A percentile compares a stretch with the other conserved stretches of the same genome.
Conservation (phyloP, 2,113 vertebrate genomes). For the Catharus minimus region DNA sequence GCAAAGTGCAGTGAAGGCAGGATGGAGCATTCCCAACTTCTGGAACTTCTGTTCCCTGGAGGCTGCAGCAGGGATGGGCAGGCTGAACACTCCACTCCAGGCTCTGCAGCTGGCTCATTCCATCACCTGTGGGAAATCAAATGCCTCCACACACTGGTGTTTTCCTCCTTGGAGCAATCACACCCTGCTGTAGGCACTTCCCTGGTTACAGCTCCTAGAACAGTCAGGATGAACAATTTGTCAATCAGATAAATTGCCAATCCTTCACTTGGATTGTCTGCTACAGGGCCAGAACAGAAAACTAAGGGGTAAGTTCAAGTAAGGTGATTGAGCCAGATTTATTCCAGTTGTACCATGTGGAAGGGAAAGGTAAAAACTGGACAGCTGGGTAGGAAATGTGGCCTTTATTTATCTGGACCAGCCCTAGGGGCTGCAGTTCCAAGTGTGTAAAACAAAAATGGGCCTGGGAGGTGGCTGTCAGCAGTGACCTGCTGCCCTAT, state of each 20-base stretch:
- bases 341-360: accelerated
- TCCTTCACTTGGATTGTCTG: background rate
- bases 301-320: background rate
- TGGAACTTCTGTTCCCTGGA: background rate
- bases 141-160: background rate
- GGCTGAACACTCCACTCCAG: background rate
- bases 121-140: background rate
- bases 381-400: background rate
- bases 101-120: background rate
- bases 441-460: background rate
- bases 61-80: background rate
- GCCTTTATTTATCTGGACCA: background rate
- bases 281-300: background rate
- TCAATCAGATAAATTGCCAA: background rate
- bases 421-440: background rate
- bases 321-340: background rate
- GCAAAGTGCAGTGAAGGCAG: background rate
- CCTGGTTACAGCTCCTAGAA: background rate
- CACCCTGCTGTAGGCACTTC: background rate
- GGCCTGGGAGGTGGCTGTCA: background rate
- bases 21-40: background rate
- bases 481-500: background rate
- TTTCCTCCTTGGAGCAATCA: background rate
- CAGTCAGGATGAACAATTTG: background rate
- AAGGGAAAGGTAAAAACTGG: background rate